Base-by-base conservation (phyloP, 2,888 invertebrate species). In the Lobophora halterata region DNA sequence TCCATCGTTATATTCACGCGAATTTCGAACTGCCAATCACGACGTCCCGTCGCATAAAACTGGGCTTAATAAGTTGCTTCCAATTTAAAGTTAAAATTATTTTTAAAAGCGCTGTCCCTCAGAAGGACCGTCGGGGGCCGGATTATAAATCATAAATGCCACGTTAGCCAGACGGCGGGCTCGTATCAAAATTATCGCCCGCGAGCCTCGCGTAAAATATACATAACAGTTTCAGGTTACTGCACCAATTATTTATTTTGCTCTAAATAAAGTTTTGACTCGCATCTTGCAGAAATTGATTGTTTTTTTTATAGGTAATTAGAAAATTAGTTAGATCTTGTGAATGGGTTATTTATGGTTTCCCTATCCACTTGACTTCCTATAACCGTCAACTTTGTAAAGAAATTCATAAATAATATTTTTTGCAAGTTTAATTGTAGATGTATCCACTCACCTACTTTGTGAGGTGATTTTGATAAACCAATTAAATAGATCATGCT, bases 131-230 rank as follows among this genome's bases (percentile, higher is more conserved):
- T 76, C 75, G 76, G 71, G 61, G 79, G 69, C 78, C 70, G 72
- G 81, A 79, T 81, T 83, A 82, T 85, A 85, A 85, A 85, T 83
- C 85, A 85, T 80, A 82, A 77, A 73, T 76, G 82, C 80, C 85
- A 79, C 75, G 79, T 81, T 76, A 77, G 71, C 59, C 60, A 64
- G 64, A 61, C 69, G 70, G 67, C 63, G 62, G 58, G 58, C 61
- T 69, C 56, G 74, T 71, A 79, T 77, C 76, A 67, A 81, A 85
- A 82, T 85, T 80, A 85, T 81, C 81, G 78, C 73, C 76, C 70
- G 71, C 68, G 53, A 78, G 71, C 69, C 60, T 54, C 61, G 65
- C 71, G 72, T 76, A 75, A 75, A 78, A 78, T 82, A 79, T 80
- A 79, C 79, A 79, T 79, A 79, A 76, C 79, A 79, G 81, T 78